Percentiles rank a stretch among this genome's conserved stretches.
Conservation (phyloP, 2,797 vertebrate genomes). For the Bucorvus abyssinicus region DNA sequence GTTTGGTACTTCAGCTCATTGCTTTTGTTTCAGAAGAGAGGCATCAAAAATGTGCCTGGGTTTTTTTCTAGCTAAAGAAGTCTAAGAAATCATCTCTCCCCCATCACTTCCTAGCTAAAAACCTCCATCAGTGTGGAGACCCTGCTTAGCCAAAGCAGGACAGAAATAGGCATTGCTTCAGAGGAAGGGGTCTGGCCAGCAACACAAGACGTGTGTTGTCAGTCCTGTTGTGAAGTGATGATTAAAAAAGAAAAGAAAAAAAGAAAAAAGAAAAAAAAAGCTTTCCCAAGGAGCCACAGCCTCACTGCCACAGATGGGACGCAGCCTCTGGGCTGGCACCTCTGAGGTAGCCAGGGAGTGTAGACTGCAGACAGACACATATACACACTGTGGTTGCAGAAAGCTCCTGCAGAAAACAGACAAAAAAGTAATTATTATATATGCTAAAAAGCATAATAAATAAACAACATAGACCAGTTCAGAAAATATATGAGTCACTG, state of each 20-base stretch:
- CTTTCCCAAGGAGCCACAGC: background rate
- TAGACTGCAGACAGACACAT: background rate
- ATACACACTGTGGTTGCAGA: background rate
- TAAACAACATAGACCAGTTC: background rate
- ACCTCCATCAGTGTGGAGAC: background rate
- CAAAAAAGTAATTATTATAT: background rate
- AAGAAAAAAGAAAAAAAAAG: background rate
- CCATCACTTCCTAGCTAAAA: background rate
- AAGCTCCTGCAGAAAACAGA: background rate
- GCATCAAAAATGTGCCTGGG: background rate
- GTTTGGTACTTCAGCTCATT: background rate
- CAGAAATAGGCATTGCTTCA: background rate
- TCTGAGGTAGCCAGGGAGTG: fast-evolving
- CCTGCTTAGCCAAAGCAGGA: background rate
- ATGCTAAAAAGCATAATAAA: background rate
- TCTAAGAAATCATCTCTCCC: background rate
- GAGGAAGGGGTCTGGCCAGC: background rate
- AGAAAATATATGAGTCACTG: background rate
- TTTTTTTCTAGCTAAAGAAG: background rate
- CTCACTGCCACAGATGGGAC: background rate
- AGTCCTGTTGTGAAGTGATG: fast-evolving
- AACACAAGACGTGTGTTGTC: fast-evolving
- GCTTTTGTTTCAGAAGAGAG: background rate
- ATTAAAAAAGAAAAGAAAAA: too few relatives aligned
- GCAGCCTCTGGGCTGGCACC: background rate